phyloP scores from a whole-genome alignment of 2,888 invertebrate genomes.

The Drosophila sordidapex region DNA sequence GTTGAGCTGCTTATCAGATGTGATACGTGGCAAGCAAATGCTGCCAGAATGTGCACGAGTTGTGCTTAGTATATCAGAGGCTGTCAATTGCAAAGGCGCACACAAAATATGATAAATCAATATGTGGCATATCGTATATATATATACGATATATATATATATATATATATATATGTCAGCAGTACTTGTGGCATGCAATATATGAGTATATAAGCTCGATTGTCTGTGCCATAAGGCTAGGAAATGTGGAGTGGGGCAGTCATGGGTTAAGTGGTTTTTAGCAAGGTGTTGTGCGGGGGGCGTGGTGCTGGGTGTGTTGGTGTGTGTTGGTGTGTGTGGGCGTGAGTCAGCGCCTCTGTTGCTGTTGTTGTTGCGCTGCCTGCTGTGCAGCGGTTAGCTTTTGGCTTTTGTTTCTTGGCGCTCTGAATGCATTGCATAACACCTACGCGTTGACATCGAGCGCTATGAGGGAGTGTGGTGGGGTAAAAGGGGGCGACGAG shows the following conservation, averaged over 20 bases:
- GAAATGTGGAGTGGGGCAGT: slow-evolving; percentile 27
- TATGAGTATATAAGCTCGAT: slow-evolving; percentile 22
- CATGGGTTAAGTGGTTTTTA: slow-evolving; percentile 64
- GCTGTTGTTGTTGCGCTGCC: slow-evolving; percentile 43
- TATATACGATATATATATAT: slow-evolving; percentile 8
- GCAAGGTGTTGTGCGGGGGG: slow-evolving; percentile 51
- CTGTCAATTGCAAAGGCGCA: slow-evolving; percentile 63
- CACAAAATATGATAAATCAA: slow-evolving; percentile 75
- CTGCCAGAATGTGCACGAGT: slow-evolving; percentile 41
- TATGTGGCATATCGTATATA: slow-evolving; percentile 44
- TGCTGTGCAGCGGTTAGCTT: slow-evolving; percentile 50
- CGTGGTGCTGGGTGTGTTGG: background rate
- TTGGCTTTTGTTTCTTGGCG: slow-evolving; percentile 52
- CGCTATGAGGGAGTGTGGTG: background rate
- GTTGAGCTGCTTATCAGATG: background rate
- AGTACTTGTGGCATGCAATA: slow-evolving; percentile 2
- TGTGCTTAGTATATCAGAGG: slow-evolving; percentile 30
- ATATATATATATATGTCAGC: slow-evolving; percentile 8
- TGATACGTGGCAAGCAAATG: background rate
- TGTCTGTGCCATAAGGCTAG: slow-evolving; percentile 38
- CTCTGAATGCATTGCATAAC: slow-evolving; percentile 70
- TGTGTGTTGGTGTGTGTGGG: slow-evolving; percentile 19
- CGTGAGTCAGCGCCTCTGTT: slow-evolving; percentile 55
- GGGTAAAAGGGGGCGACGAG: background rate
- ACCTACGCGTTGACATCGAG: slow-evolving; percentile 67